Evolutionary conservation across 2,888 invertebrate genomes (phyloP), one percentile per base, ranked within the genome.

Genomic region (Amorpha juglandis): DNA sequence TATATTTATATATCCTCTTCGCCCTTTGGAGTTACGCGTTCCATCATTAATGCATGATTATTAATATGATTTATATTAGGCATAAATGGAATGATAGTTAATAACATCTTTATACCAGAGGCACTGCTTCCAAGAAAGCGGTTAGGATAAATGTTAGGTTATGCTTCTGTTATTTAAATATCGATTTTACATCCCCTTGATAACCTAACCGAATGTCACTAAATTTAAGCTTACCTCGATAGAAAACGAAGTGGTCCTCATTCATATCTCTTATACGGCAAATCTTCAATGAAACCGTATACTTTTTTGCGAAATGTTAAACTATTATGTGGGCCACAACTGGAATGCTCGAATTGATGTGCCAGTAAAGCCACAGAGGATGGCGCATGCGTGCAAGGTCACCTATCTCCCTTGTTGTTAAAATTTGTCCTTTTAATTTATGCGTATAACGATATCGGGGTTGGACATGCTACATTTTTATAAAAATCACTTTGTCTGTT

Each of bases 241-340:
- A 90, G 96, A 95, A 92, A 96, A 95, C 95, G 95, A 96, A 94
- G 96, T 97, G 95, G 96, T 95, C 97, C 96, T 96, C 97, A 97
- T 97, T 97, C 97, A 97, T 97, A 97, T 95, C 95, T 92, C 86
- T 90, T 92, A 85, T 88, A 73, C 84, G 80, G 79, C 91, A 86
- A 83, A 83, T 83, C 78, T 72, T 84, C 78, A 81, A 83, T 82
- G 77, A 92, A 91, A 86, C 67, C 62, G 62, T 21, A 63, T 65
- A 63, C 55, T 62, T 65, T 8, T 8, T 66, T 63, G 16, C 9
- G 47, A 67, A 52, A 55, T 68, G 68, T 70, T 66, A 55, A 71
- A 70, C 69, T 68, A 66, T 69, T 67, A 64, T 64, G 63, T 63
- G 33, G 66, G 67, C 7, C 66, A 68, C 66, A 33, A 65, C 58